Conservation (phyloP, 2,113 vertebrate species). For the Strigops habroptila region DNA sequence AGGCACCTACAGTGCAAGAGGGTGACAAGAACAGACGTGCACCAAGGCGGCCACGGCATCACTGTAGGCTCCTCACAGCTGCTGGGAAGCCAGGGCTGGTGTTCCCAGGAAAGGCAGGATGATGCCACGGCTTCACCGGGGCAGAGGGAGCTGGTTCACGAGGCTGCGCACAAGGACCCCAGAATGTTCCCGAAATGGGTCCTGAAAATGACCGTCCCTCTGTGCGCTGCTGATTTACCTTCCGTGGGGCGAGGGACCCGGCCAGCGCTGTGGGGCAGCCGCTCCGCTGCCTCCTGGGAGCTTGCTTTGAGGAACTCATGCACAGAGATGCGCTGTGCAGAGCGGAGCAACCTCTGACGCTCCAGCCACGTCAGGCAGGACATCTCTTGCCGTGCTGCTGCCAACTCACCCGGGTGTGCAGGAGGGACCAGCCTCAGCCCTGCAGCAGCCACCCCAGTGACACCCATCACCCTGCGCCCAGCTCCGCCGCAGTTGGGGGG, state of each 20-base stretch:
- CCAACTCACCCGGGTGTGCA: not conserved
- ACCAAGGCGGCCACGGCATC: not conserved
- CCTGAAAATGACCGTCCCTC: not conserved
- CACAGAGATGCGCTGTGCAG: not conserved
- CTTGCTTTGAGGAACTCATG: not conserved
- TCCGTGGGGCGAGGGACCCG: not conserved
- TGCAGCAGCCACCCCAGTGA: fast-evolving
- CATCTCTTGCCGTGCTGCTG: not conserved
- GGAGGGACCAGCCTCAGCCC: not conserved
- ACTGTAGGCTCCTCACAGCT: not conserved
- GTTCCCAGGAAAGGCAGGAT: not conserved
- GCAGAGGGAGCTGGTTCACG: not conserved
- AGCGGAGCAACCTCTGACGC: not conserved
- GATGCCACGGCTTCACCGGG: fast-evolving
- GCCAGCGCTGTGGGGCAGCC: not conserved
- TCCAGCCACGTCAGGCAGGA: not conserved
- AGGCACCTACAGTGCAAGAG: not conserved
- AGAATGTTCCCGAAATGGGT: not conserved
- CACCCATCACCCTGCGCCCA: not conserved
- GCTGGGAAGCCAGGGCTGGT: not conserved
- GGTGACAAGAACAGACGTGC: conserved; percentile 51
- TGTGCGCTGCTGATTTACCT: not conserved
- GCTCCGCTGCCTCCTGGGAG: not conserved
- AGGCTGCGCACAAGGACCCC: not conserved
- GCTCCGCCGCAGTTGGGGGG: fast-evolving